Base-by-base conservation (phyloP, 2,113 vertebrate species). In the Odocoileus virginianus region DNA sequence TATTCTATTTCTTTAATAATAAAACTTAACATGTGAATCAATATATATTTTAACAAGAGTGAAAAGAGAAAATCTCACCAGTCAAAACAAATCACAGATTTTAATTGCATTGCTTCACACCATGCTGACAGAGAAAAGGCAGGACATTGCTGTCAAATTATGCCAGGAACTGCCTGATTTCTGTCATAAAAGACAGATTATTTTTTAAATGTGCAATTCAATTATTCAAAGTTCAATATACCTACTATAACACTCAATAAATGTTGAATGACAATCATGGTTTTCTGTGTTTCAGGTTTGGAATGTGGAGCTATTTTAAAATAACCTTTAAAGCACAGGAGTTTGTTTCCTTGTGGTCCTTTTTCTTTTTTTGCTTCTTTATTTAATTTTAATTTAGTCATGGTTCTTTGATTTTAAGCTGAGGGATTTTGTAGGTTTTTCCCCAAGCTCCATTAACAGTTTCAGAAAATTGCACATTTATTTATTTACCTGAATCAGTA, bases 111-210 rank as follows among this genome's bases (percentile, higher is more conserved):
- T 92, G 97, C 87, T 71, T 96, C 95, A 58, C 11, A 74, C 64
- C 10, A 4, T 33, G 85, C 92, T 97, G 97, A 95, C 95, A 95
- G 87, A 84, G 30, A 76, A 93, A 93, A 95, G 30, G 92, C 88
- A 97, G 91, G 45, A 17, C 54, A 0, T 27, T 86, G 64, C 97
- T 98, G 96, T 98, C 98, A 98, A 96, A 97, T 96, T 90, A 94
- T 95, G 67, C 97, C 97, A 93, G 94, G 47, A 98, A 96, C 96
- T 89, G 95, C 64, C 97, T 96, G 97, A 96, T 93, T 97, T 98
- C 96, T 98, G 97, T 97, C 97, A 92, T 95, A 88, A 98, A 92
- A 98, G 97, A 96, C 95, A 98, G 97, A 97, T 98, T 94, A 97
- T 97, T 98, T 98, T 96, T 97, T 10, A 98, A 98, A 98, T 96